Conservation (phyloP, 2,113 vertebrate genomes). For the Shinisaurus crocodilurus region DNA sequence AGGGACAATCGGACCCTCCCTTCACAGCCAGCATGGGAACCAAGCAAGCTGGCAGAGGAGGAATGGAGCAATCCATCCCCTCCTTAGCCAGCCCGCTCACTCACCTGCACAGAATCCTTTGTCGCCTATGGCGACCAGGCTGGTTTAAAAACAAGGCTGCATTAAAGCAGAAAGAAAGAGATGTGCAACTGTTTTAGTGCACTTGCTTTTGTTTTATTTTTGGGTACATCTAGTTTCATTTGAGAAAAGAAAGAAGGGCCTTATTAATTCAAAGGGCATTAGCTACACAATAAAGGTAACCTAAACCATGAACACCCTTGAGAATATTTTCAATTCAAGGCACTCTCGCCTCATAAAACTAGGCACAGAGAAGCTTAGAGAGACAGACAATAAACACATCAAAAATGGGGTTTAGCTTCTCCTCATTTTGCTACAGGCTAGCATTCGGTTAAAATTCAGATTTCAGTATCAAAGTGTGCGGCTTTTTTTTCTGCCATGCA, state of each 20-base stretch:
- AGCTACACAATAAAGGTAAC: not conserved
- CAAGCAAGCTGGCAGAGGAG: not conserved
- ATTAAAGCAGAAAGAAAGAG: not conserved
- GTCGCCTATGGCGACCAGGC: not conserved
- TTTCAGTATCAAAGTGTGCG: not conserved
- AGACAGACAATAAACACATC: not conserved
- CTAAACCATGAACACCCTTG: not conserved
- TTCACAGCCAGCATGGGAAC: not conserved
- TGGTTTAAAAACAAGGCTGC: not conserved
- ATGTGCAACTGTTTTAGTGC: not conserved
- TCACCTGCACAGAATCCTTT: not conserved
- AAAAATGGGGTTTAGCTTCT: not conserved
- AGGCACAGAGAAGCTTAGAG: not conserved
- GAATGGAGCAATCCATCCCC: too few species aligned
- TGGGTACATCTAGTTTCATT: not conserved
- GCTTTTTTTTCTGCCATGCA: too few species aligned
- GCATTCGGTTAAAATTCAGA: not conserved
- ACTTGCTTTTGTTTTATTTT: not conserved
- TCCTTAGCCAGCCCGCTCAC: not conserved
- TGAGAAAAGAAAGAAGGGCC: not conserved
- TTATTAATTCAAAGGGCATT: not conserved
- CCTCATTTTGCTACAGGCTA: not conserved
- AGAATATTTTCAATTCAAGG: not conserved
- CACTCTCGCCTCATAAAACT: not conserved
- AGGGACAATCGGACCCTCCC: too few species aligned